Base-by-base conservation (phyloP, 2,888 invertebrate genomes). In the Adela reaumurella region DNA sequence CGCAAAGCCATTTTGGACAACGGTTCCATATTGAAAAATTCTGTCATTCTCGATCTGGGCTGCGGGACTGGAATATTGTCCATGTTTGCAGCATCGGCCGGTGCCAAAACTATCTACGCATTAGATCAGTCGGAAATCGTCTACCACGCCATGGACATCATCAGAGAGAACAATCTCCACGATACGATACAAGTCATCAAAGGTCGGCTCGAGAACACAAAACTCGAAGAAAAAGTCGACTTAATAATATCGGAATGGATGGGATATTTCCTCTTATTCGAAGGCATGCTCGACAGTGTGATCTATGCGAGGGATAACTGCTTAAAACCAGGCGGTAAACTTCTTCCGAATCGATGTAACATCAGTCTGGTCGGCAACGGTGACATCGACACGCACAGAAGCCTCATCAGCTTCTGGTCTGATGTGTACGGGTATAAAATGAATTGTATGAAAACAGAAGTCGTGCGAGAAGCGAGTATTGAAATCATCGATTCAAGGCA, bases 171-270 rank as follows among this genome's bases (percentile, higher is more conserved):
- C 65, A 83, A 86, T 53, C 72, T 91, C 41, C 82, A 86, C 49
- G 79, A 88, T 52, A 83, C 82, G 56, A 88, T 97, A 42, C 83
- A 85, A 52, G 81, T 94, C 49, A 78, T 94, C 0, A 94, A 92
- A 72, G 95, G 95, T 0, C 83, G 90, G 58, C 70, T 97, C 19
- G 97, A 97, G 68, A 89, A 94, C 56, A 88, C 90, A 3, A 76
- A 82, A 48, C 67, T 94, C 46, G 90, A 90, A 1, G 85, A 88
- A 49, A 87, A 90, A 68, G 90, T 91, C 35, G 97, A 98, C 67
- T 85, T 96, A 4, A 93, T 98, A 56, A 87, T 98, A 2, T 97
- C 97, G 0, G 97, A 98, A 68, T 98, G 97, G 96, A 98, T 98
- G 97, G 97, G 97, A 1, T 98, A 98, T 67, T 97, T 97, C 66